Evolutionary conservation across 2,888 invertebrate species (phyloP), one percentile per base, ranked within the genome.

Genomic region (Ophraella communa): DNA sequence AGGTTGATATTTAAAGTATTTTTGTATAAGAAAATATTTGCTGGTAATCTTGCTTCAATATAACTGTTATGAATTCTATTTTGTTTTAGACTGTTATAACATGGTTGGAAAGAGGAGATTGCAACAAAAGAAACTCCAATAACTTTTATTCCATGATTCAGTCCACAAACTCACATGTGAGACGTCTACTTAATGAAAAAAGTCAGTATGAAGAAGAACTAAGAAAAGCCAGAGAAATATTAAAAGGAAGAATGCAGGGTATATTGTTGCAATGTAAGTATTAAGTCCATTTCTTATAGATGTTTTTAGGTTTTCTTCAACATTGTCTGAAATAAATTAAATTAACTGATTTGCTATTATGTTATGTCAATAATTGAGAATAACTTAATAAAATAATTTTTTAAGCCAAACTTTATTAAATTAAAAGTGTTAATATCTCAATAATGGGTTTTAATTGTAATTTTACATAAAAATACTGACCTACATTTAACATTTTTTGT

Each of bases 91-190:
- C 93, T 21, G 89, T 97, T 24, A 88, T 94, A 35, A 90, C 93
- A 0, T 98, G 97, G 97, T 81, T 98, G 72, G 96, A 97, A 77
- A 88, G 96, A 10, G 97, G 97, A 0, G 96, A 97, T 80, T 96
- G 96, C 79, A 93, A 88, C 51, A 96, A 96, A 81, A 89, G 93
- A 66, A 96, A 95, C 81, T 89, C 94, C 1, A 95, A 93, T 78
- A 90, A 90, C 44, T 97, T 97, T 83, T 97, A 97, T 82, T 93
- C 95, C 5, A 95, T 97, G 95, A 93, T 97, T 67, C 96, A 97
- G 83, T 93, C 94, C 23, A 94, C 95, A 0, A 96, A 97, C 83
- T 92, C 95, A 0, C 96, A 97, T 78, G 92, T 96, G 5, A 87
- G 96, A 10, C 87, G 96, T 55, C 84, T 97, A 44, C 87, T 93